These are phyloP conservation scores for Brachionus asplanchnoidis DNA, from an alignment of 1,140 invertebrate genomes.

Conservation along the genomic window DNA sequence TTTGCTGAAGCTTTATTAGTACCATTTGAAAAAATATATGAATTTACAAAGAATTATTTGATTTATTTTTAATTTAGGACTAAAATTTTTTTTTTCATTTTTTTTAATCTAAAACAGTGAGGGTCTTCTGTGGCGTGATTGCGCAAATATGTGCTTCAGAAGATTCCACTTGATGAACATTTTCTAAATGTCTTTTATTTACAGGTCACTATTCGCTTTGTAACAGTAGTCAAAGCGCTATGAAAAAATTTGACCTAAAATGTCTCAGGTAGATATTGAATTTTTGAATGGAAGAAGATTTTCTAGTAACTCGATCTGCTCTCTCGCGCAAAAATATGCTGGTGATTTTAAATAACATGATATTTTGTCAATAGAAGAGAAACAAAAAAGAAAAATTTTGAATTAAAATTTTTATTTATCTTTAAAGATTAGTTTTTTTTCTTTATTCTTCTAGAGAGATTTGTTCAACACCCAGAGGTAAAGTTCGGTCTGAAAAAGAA, in stretches of 20 bases:
- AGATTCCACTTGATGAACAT: background rate
- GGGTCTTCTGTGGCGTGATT: background rate
- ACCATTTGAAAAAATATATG: background rate
- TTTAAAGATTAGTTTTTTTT: background rate
- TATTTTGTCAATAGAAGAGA: constrained; percentile 8
- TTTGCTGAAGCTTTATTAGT: background rate
- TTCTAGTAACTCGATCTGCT: background rate
- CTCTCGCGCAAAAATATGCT: background rate
- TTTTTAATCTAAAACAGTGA: background rate
- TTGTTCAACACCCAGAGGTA: constrained; percentile 12
- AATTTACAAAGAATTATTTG: background rate
- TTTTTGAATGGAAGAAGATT: background rate
- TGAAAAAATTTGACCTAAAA: background rate
- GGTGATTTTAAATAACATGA: constrained; percentile 20
- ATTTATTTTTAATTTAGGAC: background rate
- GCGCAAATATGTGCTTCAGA: background rate
- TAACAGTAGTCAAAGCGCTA: background rate
- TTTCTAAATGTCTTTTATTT: background rate
- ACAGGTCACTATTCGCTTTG: background rate
- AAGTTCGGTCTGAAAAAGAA: background rate
- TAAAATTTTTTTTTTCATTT: background rate
- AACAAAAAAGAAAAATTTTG: background rate
- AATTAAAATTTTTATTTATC: constrained; percentile 27
- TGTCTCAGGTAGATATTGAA: background rate
- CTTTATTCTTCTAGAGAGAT: background rate